Base-by-base conservation (phyloP, 2,888 invertebrate species). In the Ectropis crepuscularia region DNA sequence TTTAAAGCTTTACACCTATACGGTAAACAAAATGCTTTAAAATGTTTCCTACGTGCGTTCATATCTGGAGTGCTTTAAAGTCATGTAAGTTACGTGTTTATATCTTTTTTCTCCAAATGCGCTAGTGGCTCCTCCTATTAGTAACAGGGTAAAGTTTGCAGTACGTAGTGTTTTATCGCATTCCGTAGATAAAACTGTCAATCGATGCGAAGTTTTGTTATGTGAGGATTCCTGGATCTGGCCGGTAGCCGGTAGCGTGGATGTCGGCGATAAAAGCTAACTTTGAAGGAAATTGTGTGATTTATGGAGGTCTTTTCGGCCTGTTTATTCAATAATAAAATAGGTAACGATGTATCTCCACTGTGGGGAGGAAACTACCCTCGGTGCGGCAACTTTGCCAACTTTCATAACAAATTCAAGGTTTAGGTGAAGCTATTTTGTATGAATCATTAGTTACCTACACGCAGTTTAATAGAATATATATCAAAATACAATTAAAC, bases 151-250 rank as follows among this genome's bases (percentile, higher is more conserved):
- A 28, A 11, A 43, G 53, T 36, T 53, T n/a, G 53, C 16, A 53
- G 43, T 36, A 11, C 8, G 43, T n/a, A 37, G 53, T 53, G 54
- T 65, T 61, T 53, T 66, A 62, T 66, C 62, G 54, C 47, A 45
- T 37, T 62, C 53, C 36, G 55, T 45, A 57, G 59, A 49, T 61
- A 65, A 57, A 65, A 65, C 43, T 65, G 64, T 60, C 64, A 65
- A 65, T 65, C 57, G 53, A 51, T 53, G 47, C 51, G 55, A 65
- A 65, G 39, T 61, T 64, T 57, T 45, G 57, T 50, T 45, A 63
- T 39, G 45, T 55, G 50, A 37, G 50, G 57, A 53, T 57, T 60
- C 57, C 50, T 45, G 59, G 62, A 53, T 61, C 48, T 51, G 46
- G 43, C 43, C 57, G 37, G 47, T 46, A 41, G 43, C 43, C 57